Conservation (phyloP, 2,113 vertebrate species). For the Oriolus oriolus region DNA sequence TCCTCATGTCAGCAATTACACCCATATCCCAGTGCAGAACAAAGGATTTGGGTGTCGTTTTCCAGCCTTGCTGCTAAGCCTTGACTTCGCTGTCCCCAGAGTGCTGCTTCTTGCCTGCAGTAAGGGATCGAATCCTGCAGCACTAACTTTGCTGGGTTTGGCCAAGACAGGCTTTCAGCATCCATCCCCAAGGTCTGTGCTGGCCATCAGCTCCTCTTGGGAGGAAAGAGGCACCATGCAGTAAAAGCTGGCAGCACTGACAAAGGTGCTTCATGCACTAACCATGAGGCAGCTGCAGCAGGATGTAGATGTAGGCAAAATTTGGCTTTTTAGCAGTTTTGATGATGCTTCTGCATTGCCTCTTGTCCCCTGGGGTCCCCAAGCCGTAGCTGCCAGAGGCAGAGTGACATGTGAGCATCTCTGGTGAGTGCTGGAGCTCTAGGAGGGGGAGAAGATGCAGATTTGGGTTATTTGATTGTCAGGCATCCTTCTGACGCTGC, state of each 20-base stretch:
- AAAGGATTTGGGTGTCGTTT: not conserved
- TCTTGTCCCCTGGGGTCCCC: not conserved
- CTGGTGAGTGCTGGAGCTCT: not conserved
- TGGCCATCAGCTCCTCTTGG: not conserved
- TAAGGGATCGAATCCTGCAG: not conserved
- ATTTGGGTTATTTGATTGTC: not conserved
- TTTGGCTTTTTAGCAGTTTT: not conserved
- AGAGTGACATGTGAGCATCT: not conserved
- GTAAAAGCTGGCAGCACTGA: not conserved
- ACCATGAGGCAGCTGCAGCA: not conserved
- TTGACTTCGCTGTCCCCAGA: not conserved
- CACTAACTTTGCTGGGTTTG: not conserved
- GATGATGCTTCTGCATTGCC: not conserved
- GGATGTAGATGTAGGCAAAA: not conserved
- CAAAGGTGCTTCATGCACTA: not conserved
- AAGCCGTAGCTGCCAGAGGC: not conserved
- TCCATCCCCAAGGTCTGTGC: not conserved
- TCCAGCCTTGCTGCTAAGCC: not conserved
- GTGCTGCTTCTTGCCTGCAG: not conserved
- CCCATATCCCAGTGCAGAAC: not conserved
- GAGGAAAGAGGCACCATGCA: not conserved
- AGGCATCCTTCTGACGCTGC: not conserved
- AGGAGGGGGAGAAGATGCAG: not conserved
- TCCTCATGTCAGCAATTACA: not conserved
- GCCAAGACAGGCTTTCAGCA: not conserved